Base-by-base conservation (phyloP, 2,797 vertebrate genomes). In the Molossus molossus region DNA sequence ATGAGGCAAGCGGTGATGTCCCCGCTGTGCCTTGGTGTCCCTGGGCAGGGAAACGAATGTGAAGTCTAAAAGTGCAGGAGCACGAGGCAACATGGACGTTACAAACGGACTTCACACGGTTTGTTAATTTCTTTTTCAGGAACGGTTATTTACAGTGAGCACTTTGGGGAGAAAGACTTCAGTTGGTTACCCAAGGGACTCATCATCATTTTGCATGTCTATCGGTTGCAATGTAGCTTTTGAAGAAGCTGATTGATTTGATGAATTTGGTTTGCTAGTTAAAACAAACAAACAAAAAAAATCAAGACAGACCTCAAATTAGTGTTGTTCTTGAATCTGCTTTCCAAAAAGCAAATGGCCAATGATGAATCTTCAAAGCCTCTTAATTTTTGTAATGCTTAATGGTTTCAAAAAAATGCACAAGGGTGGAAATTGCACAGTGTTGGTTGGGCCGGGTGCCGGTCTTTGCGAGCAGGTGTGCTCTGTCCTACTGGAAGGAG, bases 191-290 rank as follows among this genome's bases (percentile, higher is more conserved):
- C n/a, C 29, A 13, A n/a, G 90, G n/a, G 64, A 60, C 29, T 76
- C 23, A 1, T 33, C n/a, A 50, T 45, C 62, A 18, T 55, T 84
- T 84, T 75, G 5, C 11, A 20, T 67, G 55, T 82, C 9, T 77
- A 0, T 77, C 27, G 48, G 55, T 81, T 88, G 15, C 55, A 65
- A 0, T 67, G 57, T 88, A 84, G 55, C 33, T 93, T 87, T 90
- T 70, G 37, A 88, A 90, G 76, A 69, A 81, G n/a, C 25, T 29
- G 70, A 29, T 72, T 67, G 73, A 29, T 60, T 58, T 84, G n/a
- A 62, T 86, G 79, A 57, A n/a, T 82, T 82, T 70, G 27, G n/a
- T 69, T 50, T 81, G 65, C n/a, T 89, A 12, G 37, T 70, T 90
- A 29, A 86, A 33, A 33, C 33, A 33, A 33, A 33, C 33, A 33